Base-by-base conservation (phyloP, 2,797 vertebrate genomes). In the Chaenodraco wilsoni region DNA sequence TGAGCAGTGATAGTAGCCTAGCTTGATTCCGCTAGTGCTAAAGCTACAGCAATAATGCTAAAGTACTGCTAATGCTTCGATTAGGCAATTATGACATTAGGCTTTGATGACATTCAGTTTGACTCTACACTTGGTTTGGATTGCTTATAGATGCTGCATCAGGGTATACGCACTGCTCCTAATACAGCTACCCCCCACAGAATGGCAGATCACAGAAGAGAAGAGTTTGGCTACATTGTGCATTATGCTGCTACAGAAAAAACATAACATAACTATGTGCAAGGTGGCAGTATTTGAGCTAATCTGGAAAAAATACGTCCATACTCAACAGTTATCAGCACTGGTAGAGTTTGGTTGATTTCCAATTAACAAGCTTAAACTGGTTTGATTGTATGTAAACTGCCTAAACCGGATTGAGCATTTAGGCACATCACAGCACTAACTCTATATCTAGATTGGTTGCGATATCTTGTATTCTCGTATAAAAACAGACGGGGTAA, bases 121-220 rank as follows among this genome's bases (percentile, higher is more conserved):
- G 5, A 37, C 60, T 68, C n/a, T 51, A 27, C 44, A 13, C 27
- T 37, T 37, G 33, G 23, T 23, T 50, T 56, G 5, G 37, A 46
- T 27, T 50, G 67, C 75, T 83, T 70, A 17, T 70, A 80, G 56
- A 71, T 70, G 66, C 75, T 71, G 8, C 46, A 21, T 61, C 60
- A 31, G 69, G 50, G 0, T 49, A 40, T 50, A 41, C 63, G 51
- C 65, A 65, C 60, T 40, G 65, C 81, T 78, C 73, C 76, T 78
- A 67, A 81, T 44, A 19, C 55, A 78, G 43, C 77, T 74, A 60
- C 66, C 14, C 16, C 65, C 11, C 58, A 69, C 77, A 83, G 82
- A 69, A 74, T 57, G 78, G 75, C 76, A 85, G 78, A 83, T 74
- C 69, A 71, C 72, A 49, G 9, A 2, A 23, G 64, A 59, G 57